Conservation (phyloP, 35 echinoderm and acorn worm species). For the Apostichopus parvimensis region DNA sequence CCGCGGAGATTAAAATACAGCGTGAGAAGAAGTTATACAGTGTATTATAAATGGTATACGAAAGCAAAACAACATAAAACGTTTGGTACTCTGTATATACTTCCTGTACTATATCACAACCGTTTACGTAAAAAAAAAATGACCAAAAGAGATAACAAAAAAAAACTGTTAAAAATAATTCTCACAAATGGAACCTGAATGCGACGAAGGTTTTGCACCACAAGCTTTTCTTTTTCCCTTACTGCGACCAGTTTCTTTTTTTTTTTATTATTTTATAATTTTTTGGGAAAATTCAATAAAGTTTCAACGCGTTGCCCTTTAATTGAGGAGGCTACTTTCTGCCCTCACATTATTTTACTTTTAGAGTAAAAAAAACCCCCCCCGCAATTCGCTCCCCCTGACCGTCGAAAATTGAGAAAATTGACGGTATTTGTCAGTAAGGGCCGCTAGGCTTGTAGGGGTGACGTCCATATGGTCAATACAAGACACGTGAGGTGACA, state of each 20-base stretch:
- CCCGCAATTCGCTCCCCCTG: background rate
- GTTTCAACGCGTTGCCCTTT: constrained; percentile 1
- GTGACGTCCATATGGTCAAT: background rate
- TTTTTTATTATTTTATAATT: constrained; percentile 1
- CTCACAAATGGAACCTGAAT: no score
- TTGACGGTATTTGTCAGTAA: constrained; percentile 19
- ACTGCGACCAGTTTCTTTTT: background rate
- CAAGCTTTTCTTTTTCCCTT: background rate
- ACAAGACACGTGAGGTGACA: constrained; percentile 5
- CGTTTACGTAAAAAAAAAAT: no score
- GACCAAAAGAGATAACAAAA: no score
- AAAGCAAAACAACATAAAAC: no score
- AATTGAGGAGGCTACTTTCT: constrained; percentile 16
- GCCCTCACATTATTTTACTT: background rate
- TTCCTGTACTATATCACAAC: no score
- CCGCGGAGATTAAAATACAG: no score
- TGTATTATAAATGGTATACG: no score
- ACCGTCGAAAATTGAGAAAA: background rate
- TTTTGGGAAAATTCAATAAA: constrained; percentile 34
- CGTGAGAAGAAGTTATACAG: no score
- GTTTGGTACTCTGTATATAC: no score
- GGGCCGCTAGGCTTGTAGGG: constrained; percentile 7
- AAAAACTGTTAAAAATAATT: no score
- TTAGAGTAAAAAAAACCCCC: background rate
- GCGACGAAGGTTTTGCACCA: background rate